Base-by-base conservation (phyloP, 2,797 vertebrate genomes). In the Ceryle rudis region DNA sequence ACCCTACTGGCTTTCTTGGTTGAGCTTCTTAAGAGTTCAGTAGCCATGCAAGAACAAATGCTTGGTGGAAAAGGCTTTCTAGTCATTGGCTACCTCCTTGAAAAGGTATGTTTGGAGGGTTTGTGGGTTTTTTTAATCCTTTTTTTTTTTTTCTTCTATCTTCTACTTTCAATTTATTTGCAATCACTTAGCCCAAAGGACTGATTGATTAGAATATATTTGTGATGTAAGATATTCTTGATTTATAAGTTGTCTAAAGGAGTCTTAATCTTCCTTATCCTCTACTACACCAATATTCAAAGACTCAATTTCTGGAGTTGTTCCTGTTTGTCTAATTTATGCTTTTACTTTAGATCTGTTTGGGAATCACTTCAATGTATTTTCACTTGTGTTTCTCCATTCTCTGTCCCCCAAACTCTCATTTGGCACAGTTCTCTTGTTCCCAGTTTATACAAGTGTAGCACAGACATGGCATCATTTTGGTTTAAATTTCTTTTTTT, bases 41-140 rank as follows among this genome's bases (percentile, higher is more conserved):
- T 99, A 85, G 98, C 98, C 97, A 99, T 99, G 98, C 98, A 99
- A 96, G 98, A 99, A n/a, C 98, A 99, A 97, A 99, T 99, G 98
- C 97, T 99, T 91, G 98, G 98, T 82, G 98, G 98, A 95, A 99
- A 99, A 98, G 98, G 98, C 93, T 99, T 99, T 95, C 96, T 99
- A 95, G 98, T 99, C 79, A 99, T 99, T 90, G 98, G 98, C 93
- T 99, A 99, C 96, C 98, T 99, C 58, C 98, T 99, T 91, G 98
- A 99, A 97, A 99, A 99, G 98, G 98, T 99, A 98, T 62, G 97
- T 91, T 75, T 89, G 41, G 23, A 49, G 10, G 2, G 0, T 0
- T 28, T 67, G 73, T 81, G 83, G 21, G 10, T 6, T 86, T 62
- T 25, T 39, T 18, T 26, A 29, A 29, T 29, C 15, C 17, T 44